Conservation (phyloP, 2,113 vertebrate genomes). For the Chroicocephalus ridibundus region DNA sequence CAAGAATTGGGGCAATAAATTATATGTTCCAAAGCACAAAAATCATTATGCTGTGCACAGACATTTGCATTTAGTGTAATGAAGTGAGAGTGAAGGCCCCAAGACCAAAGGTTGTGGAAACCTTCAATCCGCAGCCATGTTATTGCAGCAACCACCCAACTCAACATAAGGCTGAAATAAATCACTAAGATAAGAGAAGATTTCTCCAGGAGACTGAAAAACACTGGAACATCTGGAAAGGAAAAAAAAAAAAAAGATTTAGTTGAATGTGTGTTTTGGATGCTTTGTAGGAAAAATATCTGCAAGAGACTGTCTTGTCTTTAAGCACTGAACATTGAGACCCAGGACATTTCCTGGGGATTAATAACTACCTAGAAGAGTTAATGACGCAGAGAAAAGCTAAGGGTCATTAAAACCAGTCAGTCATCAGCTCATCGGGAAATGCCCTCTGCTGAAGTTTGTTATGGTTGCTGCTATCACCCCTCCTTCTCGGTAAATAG, state of each 20-base stretch:
- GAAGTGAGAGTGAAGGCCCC: not conserved
- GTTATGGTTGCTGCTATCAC: not conserved
- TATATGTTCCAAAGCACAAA: not conserved
- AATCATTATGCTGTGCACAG: not conserved
- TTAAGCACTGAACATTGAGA: not conserved
- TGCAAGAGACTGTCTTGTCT: not conserved
- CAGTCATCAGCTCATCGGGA: not conserved
- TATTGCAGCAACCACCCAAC: conserved; percentile 20
- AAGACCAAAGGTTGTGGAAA: conserved; percentile 9
- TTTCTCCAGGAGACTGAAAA: conserved; percentile 20
- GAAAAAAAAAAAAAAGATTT: not conserved
- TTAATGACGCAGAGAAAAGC: conserved; percentile 1
- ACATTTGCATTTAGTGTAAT: not conserved
- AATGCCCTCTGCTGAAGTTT: not conserved
- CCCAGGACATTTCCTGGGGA: not conserved
- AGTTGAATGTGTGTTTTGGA: conserved; percentile 20
- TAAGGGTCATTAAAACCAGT: conserved; percentile 25
- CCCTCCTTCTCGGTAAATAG: not conserved
- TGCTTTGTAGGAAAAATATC: conserved; percentile 30
- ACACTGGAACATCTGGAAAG: conserved; percentile 56
- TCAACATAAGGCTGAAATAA: conserved; percentile 25
- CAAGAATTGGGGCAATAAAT: not conserved
- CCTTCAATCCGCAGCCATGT: not conserved
- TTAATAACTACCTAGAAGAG: conserved; percentile 44
- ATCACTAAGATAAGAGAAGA: conserved; percentile 59